A percentile compares a stretch with the other conserved stretches of the same genome.
Evolutionary conservation across 2,888 invertebrate species (phyloP).

Genomic region (Oxyscelio sp.): DNA sequence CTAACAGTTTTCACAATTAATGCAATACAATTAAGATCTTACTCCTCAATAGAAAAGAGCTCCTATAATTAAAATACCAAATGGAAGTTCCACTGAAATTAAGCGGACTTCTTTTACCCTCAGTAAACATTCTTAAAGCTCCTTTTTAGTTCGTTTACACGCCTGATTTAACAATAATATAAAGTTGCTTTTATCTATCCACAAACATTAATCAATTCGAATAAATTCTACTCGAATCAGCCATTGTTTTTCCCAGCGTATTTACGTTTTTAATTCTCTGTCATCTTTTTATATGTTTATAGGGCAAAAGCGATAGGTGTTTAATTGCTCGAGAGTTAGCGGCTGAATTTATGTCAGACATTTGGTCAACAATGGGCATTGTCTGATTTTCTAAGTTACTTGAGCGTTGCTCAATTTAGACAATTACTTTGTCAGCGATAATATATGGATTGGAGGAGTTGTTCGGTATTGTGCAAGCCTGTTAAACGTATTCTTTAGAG

Average conservation of each 20-base stretch:
- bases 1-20: too few species aligned
- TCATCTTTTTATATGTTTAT: conserved; percentile 10
- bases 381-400: conserved; percentile 67
- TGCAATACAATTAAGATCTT: too few species aligned
- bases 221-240: not conserved
- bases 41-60: too few species aligned
- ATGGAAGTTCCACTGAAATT: too few species aligned
- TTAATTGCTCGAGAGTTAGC: conserved; percentile 50
- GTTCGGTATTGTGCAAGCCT: conserved; percentile 59
- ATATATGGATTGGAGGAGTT: conserved; percentile 64
- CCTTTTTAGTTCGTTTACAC: too few species aligned
- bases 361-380: conserved; percentile 69
- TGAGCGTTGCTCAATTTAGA: conserved; percentile 69
- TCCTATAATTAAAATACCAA: too few species aligned
- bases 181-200: not conserved
- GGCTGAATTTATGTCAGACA: conserved; percentile 67
- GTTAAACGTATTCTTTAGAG: conserved; percentile 53
- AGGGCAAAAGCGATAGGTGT: conserved; percentile 37
- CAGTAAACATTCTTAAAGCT: too few species aligned
- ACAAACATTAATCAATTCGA: not conserved
- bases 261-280: conserved; percentile 26
- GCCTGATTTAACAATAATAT: too few species aligned
- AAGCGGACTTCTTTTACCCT: too few species aligned
- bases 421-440: conserved; percentile 69
- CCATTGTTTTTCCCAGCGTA: not conserved